These are phyloP conservation scores for Strigops habroptila DNA, from an alignment of 2,113 vertebrate species.

Conservation along the genomic window DNA sequence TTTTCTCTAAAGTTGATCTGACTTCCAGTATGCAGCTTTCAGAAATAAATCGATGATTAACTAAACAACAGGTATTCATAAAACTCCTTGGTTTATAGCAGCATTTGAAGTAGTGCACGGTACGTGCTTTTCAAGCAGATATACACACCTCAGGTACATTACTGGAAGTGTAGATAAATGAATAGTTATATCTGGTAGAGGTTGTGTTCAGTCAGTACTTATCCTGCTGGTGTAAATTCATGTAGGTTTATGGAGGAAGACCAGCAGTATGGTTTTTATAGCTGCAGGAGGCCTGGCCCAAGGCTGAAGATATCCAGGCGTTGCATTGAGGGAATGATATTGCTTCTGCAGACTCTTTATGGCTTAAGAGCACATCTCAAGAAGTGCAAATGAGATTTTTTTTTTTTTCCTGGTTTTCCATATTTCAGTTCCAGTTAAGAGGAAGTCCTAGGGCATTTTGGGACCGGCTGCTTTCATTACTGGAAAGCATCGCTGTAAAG, in stretches of 20 bases:
- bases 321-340: not conserved
- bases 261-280: not conserved
- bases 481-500: not conserved
- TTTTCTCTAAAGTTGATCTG: not conserved
- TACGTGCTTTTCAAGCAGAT: not conserved
- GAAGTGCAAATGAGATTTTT: not conserved
- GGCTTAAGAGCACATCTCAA: not conserved
- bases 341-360: not conserved
- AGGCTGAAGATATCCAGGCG: not conserved
- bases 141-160: not conserved
- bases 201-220: not conserved
- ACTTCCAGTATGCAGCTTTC: not conserved
- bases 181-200: not conserved
- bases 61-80: constrained; percentile 12
- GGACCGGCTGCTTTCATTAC: not conserved
- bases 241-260: not conserved
- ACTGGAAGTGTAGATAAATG: not conserved
- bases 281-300: not conserved
- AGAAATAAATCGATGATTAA: constrained; percentile 6
- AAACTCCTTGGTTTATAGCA: constrained; percentile 24
- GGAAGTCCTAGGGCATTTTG: not conserved
- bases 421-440: not conserved
- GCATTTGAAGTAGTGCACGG: not conserved
- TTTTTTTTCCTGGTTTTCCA: not conserved
- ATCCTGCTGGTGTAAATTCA: not conserved